Percentiles rank a stretch among this genome's conserved stretches.
phyloP scores from a whole-genome alignment of 2,797 vertebrate species.

The Microhierax caerulescens region DNA sequence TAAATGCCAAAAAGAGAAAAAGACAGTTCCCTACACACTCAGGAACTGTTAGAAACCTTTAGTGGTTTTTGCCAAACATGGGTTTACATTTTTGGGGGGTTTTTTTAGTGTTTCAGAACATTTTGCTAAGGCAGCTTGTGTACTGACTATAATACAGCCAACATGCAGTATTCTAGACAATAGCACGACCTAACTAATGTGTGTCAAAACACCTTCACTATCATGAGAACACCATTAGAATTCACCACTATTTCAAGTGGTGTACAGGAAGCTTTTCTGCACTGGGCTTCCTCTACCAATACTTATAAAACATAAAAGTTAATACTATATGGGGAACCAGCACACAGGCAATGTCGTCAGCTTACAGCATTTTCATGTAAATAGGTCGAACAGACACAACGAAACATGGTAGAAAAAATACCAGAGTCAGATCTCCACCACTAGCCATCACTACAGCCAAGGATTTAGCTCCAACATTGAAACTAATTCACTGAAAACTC shows the following conservation, averaged over 20 bases:
- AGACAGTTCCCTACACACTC: neutral
- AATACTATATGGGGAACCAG: neutral
- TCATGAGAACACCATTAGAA: constrained; percentile 14
- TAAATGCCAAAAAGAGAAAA: neutral
- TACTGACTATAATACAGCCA: neutral
- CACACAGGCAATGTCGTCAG: neutral
- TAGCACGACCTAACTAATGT: neutral
- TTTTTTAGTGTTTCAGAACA: neutral
- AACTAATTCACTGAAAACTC: neutral
- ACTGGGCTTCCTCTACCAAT: neutral
- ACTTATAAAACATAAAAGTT: neutral
- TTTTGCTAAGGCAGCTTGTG: constrained; percentile 31
- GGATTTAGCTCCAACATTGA: neutral
- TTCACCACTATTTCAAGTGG: neutral
- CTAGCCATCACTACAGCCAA: neutral
- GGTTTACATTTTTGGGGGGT: neutral
- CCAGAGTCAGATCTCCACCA: neutral
- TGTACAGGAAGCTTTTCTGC: neutral
- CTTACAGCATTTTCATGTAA: neutral
- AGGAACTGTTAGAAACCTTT: neutral
- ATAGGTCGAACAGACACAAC: neutral
- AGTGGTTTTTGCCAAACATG: constrained; percentile 26
- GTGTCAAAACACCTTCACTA: constrained; percentile 6
- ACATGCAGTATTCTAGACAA: neutral
- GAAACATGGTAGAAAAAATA: neutral